Evolutionary conservation across 2,888 invertebrate genomes (phyloP), one percentile per base, ranked within the genome.

Genomic region (Lomographa bimaculata): DNA sequence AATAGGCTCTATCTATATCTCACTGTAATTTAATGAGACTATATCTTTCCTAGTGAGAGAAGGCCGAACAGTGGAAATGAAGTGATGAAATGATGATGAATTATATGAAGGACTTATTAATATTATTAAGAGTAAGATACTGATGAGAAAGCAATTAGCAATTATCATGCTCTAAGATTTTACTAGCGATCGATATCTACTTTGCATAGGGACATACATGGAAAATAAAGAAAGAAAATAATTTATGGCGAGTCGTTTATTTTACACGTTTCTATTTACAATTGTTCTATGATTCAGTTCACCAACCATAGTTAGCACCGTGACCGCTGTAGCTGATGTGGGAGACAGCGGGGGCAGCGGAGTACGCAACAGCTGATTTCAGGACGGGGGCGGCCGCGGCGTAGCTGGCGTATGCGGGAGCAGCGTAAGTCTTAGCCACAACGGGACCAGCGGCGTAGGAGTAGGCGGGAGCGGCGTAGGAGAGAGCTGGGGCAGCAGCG

Each of bases 241-340:
- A 34, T 33, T 55, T 67, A 71, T 64, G 63, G 59, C 64, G 58
- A 57, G 46, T 67, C 68, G 55, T 74, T 69, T 70, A 56, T 54
- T 71, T 62, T 52, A 59, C 42, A 60, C 63, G 67, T 37, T 49
- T 68, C 55, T 79, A 78, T 76, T 69, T 70, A 76, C 69, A 78
- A 61, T 44, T 59, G 50, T 54, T 39, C 40, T 54, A 49, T 45
- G 66, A 71, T 73, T 68, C 71, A 71, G 75, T 76, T 91, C 90
- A 93, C 91, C 91, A 93, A 57, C 86, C 92, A 71, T 93, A 93
- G 65, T 91, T 90, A 51, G 91, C 91, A 54, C 92, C 93, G 51
- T 91, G 89, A 46, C 91, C 93, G 61, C 90, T 89, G 87, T 93
- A 93, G 50, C 90, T 79, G 62, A 91, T 85, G 72, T 92, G 92